Conservation (phyloP, 2,888 invertebrate genomes). For the Lepidocyrtoides sp. region DNA sequence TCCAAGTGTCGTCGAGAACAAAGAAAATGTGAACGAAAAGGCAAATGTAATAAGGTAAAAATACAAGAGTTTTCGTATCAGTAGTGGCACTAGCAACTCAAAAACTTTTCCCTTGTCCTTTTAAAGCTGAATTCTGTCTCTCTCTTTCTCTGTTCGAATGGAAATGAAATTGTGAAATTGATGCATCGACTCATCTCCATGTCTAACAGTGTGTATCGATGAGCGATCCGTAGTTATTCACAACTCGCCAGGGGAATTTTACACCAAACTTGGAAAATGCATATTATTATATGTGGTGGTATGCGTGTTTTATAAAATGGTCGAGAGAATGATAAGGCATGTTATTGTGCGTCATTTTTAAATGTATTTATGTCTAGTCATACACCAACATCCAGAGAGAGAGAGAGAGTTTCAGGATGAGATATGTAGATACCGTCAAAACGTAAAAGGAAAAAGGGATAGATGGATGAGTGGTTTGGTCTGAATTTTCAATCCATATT, state of each 20-base stretch:
- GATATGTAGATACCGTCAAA: not conserved
- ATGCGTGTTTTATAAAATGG: constrained; percentile 24
- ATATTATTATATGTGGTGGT: not conserved
- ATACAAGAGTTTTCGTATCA: constrained; percentile 16
- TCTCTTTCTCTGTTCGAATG: constrained; percentile 47
- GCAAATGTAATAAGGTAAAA: constrained; percentile 50
- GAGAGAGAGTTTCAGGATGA: not conserved
- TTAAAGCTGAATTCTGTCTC: not conserved
- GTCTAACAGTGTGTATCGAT: constrained; percentile 79
- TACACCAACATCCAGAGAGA: not conserved
- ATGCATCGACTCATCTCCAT: constrained; percentile 81
- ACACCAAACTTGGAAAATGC: not conserved
- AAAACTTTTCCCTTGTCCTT: constrained; percentile 1
- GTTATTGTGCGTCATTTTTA: constrained; percentile 52
- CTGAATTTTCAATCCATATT: constrained; percentile 11
- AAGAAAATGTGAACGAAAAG: constrained; percentile 9
- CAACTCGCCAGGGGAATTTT: constrained; percentile 73
- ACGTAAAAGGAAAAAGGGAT: constrained; percentile 25
- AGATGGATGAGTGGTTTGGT: constrained; percentile 40
- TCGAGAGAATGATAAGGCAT: constrained; percentile 25
- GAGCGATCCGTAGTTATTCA: constrained; percentile 79
- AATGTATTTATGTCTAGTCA: constrained; percentile 51
- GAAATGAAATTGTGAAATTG: constrained; percentile 77
- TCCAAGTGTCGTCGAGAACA: not conserved
- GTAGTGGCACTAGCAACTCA: not conserved